A percentile compares a stretch with the other conserved stretches of the same genome.
These are phyloP conservation scores for Ichneumoninae sp. DNA, from an alignment of 2,888 invertebrate species.

Conservation along the genomic window DNA sequence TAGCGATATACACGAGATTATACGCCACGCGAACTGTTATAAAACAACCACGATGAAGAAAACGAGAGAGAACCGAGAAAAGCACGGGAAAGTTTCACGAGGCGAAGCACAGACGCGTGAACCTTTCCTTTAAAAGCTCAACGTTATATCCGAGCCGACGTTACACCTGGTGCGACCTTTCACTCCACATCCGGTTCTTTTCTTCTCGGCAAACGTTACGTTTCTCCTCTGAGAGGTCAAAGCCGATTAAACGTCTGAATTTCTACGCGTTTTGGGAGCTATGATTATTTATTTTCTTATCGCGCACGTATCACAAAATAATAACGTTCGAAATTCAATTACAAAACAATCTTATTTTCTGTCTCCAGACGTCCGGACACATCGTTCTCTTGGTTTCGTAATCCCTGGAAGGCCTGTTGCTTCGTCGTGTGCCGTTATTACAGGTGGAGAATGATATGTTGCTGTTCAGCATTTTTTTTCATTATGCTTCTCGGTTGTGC, in stretches of 20 bases:
- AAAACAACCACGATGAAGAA: not conserved
- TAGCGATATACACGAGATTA: not conserved
- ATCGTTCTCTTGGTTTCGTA: constrained; percentile 87
- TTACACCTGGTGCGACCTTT: constrained; percentile 57
- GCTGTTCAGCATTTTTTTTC: constrained; percentile 77
- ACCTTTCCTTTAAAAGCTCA: constrained; percentile 57
- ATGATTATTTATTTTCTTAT: not conserved
- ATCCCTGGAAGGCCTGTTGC: constrained; percentile 85
- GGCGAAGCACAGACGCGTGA: constrained; percentile 49
- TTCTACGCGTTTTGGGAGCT: constrained; percentile 20
- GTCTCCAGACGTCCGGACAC: constrained; percentile 87
- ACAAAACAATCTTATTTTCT: constrained; percentile 54
- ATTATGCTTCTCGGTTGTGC: constrained; percentile 80
- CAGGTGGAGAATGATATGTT: constrained; percentile 83
- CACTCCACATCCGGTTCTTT: constrained; percentile 41
- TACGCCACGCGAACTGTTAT: not conserved
- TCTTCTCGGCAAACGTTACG: constrained; percentile 47
- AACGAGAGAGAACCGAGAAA: not conserved
- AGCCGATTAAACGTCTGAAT: constrained; percentile 41
- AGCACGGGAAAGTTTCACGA: constrained; percentile 31
- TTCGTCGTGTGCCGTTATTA: constrained; percentile 82
- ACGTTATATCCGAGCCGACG: constrained; percentile 43
- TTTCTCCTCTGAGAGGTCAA: constrained; percentile 33
- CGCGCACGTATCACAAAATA: not conserved
- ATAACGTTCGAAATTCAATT: constrained; percentile 36